Percentiles rank a stretch among this genome's conserved stretches.
phyloP scores from a whole-genome alignment of 2,113 vertebrate genomes.

The Rhabdomys dilectus region DNA sequence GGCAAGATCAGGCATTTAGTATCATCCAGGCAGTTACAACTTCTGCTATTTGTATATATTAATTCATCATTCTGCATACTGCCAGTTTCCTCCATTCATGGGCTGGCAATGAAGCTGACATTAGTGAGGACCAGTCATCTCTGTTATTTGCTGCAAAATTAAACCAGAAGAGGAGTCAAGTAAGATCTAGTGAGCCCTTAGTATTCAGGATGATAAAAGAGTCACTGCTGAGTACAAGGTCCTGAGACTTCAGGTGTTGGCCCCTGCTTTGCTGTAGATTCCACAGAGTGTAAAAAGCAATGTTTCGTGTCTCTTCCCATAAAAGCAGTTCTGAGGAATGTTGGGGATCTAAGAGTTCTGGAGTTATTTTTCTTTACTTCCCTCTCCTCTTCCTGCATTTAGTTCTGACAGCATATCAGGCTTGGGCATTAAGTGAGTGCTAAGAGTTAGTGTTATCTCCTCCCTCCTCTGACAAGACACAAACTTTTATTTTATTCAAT shows the following conservation, averaged over 20 bases:
- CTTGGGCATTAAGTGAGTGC: not conserved
- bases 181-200: not conserved
- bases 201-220: not conserved
- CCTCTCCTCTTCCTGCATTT: constrained; percentile 4
- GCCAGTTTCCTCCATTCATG: not conserved
- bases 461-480: not conserved
- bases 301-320: not conserved
- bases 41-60: constrained; percentile 16
- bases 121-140: not conserved
- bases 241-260: not conserved
- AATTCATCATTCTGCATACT: not conserved
- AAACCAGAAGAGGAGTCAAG: not conserved
- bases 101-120: not conserved
- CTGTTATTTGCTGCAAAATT: not conserved
- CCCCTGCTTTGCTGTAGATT: not conserved
- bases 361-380: constrained; percentile 1
- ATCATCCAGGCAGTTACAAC: not conserved
- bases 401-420: constrained; percentile 27
- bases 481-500: not conserved
- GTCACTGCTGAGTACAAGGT: not conserved
- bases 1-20: not conserved
- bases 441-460: constrained; percentile 21
- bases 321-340: not conserved
- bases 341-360: not conserved
- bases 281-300: not conserved